phyloP scores from a whole-genome alignment of 2,888 invertebrate species.

The Tetranychus truncatus region DNA sequence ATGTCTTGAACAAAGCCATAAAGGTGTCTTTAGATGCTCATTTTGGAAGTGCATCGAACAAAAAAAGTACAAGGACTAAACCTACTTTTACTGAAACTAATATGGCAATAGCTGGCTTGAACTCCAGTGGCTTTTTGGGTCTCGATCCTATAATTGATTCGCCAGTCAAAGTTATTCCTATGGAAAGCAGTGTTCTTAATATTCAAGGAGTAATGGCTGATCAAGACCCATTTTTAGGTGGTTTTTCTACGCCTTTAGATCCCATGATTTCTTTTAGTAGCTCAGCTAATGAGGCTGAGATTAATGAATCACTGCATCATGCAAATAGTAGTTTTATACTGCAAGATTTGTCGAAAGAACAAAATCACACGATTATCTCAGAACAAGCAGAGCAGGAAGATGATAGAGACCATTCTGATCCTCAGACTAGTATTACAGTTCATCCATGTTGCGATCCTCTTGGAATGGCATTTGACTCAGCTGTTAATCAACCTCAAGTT shows the following conservation, averaged over 20 bases:
- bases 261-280: background rate
- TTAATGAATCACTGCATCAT: background rate
- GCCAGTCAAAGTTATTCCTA: background rate
- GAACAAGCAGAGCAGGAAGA: too few species aligned
- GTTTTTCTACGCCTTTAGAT: background rate
- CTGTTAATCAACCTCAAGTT: background rate
- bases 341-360: background rate
- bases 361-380: background rate
- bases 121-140: background rate
- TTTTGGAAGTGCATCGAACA: background rate
- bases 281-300: background rate
- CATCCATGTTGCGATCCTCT: background rate
- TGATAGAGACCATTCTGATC: background rate
- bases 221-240: background rate
- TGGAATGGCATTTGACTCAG: background rate
- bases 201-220: background rate
- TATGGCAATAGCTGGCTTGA: background rate
- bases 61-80: conserved; percentile 1
- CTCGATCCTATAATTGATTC: background rate
- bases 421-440: background rate
- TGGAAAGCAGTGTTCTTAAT: background rate
- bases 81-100: conserved; percentile 5
- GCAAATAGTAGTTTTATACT: background rate
- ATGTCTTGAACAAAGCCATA: background rate
- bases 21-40: background rate